Conservation (phyloP, 2,888 invertebrate species). For the Polyommatus icarus region DNA sequence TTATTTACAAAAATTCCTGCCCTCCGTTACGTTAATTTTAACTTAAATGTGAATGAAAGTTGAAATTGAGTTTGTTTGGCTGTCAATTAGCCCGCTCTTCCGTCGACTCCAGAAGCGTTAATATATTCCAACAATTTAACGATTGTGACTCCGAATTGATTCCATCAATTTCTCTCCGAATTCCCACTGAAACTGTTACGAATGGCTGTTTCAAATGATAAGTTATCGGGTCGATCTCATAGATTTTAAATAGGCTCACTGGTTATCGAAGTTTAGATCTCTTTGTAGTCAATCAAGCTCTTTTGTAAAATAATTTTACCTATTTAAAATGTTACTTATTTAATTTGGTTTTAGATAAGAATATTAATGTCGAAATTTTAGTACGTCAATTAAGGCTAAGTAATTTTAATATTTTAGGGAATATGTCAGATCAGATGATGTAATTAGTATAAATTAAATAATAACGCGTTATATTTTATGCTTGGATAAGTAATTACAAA, state of each 20-base stretch:
- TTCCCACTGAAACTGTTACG: neutral
- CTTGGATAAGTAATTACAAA: too few species aligned
- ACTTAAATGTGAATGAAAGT: constrained; percentile 42
- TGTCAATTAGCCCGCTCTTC: constrained; percentile 25
- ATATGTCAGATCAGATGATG: neutral
- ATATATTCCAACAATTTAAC: constrained; percentile 33
- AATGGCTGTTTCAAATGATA: neutral
- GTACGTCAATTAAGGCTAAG: neutral
- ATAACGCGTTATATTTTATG: neutral
- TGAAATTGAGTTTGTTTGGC: constrained; percentile 61
- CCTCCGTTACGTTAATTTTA: neutral
- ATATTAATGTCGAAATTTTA: neutral
- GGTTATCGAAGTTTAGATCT: neutral
- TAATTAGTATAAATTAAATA: neutral
- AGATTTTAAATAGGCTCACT: neutral
- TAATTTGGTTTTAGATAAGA: neutral
- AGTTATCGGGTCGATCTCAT: neutral
- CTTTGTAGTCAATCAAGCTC: neutral
- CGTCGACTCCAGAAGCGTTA: constrained; percentile 27
- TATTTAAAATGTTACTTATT: neutral
- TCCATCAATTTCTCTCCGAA: constrained; percentile 4
- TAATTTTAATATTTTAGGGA: neutral
- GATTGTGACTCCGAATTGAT: constrained; percentile 8
- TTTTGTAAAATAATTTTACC: neutral
- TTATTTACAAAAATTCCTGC: neutral